A percentile compares a stretch with the other conserved stretches of the same genome.
Evolutionary conservation across 2,113 vertebrate genomes (phyloP).

Genomic region (Psilopogon haemacephalus): DNA sequence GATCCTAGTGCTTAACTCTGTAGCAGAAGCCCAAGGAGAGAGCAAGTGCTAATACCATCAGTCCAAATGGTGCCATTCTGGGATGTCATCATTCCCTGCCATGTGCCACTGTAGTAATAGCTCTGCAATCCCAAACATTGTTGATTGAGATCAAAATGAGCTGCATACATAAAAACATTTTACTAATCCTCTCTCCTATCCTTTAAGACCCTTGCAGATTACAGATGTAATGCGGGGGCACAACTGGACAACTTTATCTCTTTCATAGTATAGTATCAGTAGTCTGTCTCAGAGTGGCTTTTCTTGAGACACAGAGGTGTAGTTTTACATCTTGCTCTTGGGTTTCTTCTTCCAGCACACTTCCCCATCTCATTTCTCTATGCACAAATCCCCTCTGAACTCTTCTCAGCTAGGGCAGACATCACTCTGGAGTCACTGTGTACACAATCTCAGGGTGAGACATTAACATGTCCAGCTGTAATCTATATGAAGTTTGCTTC

Average conservation of each 20-base stretch:
- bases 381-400: not conserved
- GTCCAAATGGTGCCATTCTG: fast-evolving
- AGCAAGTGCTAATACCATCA: not conserved
- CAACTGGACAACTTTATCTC: not conserved
- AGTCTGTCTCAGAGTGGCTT: not conserved
- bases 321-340: not conserved
- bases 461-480: not conserved
- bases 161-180: not conserved
- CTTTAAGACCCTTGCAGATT: not conserved
- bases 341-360: not conserved
- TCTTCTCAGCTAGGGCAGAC: not conserved
- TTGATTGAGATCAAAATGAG: not conserved
- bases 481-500: not conserved
- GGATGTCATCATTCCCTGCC: not conserved
- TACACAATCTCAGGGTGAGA: not conserved
- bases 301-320: not conserved
- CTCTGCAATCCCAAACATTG: not conserved
- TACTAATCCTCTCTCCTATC: not conserved
- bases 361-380: not conserved
- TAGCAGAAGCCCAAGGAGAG: not conserved
- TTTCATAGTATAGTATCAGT: not conserved
- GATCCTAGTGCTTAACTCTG: not conserved
- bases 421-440: not conserved
- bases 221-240: not conserved
- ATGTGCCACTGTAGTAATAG: fast-evolving